Evolutionary conservation across 1,140 invertebrate genomes (phyloP).

Genomic region (Lithobius niger): DNA sequence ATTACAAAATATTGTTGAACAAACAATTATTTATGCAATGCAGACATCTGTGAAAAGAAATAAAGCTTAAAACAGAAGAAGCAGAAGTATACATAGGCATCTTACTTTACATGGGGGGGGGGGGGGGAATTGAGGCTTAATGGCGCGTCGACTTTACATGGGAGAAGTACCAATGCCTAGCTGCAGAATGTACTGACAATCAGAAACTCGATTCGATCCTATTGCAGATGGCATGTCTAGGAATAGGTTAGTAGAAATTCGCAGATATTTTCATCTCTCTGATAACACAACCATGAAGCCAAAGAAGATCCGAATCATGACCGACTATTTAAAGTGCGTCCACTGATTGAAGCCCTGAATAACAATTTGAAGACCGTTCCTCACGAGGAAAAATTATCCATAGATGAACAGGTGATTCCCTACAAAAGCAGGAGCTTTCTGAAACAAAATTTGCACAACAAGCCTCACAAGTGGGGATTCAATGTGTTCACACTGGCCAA

Average conservation of each 20-base stretch:
- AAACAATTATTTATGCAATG: too few relatives aligned
- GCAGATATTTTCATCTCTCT: constrained; percentile 17
- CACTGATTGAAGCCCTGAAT: constrained; percentile 24
- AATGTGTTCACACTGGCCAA: constrained; percentile 30
- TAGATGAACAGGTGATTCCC: constrained; percentile 23
- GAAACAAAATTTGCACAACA: constrained; percentile 31
- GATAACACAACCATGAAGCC: constrained; percentile 16
- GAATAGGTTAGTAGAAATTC: constrained; percentile 18
- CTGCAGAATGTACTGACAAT: constrained; percentile 23
- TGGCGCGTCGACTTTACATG: too few relatives aligned
- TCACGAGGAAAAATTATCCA: constrained; percentile 26
- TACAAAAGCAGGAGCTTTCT: constrained; percentile 27
- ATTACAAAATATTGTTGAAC: too few relatives aligned
- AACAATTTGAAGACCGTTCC: constrained; percentile 20
- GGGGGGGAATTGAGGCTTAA: too few relatives aligned
- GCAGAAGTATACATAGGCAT: too few relatives aligned
- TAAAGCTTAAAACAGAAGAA: too few relatives aligned
- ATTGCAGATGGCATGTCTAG: constrained; percentile 19
- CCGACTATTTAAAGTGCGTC: constrained; percentile 28
- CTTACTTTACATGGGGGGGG: too few relatives aligned
- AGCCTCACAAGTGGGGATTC: constrained; percentile 33
- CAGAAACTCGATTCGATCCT: constrained; percentile 12
- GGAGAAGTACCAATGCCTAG: not conserved
- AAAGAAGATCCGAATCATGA: constrained; percentile 22
- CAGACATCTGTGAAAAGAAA: too few relatives aligned